Conservation (phyloP, 2,113 vertebrate species). For the Thinocorus orbignyianus region DNA sequence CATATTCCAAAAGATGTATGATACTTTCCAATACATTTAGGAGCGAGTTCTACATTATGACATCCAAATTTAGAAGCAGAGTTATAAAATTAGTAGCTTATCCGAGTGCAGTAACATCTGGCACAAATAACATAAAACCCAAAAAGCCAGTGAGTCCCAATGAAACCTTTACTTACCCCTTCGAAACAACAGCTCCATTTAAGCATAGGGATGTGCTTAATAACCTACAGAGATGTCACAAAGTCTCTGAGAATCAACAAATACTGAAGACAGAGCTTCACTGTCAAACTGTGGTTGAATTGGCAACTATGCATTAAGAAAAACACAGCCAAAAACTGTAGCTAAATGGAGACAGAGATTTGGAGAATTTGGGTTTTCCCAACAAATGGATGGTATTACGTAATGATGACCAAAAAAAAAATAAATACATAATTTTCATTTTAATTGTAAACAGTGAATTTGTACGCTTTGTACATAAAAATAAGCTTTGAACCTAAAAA, state of each 20-base stretch:
- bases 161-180: conserved; percentile 8
- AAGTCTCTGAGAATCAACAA: background rate
- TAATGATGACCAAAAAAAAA: background rate
- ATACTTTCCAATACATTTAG: background rate
- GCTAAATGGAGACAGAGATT: background rate
- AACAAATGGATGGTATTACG: background rate
- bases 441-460: background rate
- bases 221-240: background rate
- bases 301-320: background rate
- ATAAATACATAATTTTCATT: background rate
- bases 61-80: conserved; percentile 17
- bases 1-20: background rate
- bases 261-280: conserved; percentile 34
- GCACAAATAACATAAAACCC: conserved; percentile 52
- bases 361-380: background rate
- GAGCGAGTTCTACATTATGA: background rate
- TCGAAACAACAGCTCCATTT: conserved; percentile 35
- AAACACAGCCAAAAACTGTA: background rate
- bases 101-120: conserved; percentile 42
- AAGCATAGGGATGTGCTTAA: conserved; percentile 26
- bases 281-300: background rate
- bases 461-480: background rate
- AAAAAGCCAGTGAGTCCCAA: conserved; percentile 27
- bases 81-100: conserved; percentile 47
- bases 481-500: background rate